Evolutionary conservation across 2,113 vertebrate species (phyloP).

Genomic region (Orthonyx spaldingii): DNA sequence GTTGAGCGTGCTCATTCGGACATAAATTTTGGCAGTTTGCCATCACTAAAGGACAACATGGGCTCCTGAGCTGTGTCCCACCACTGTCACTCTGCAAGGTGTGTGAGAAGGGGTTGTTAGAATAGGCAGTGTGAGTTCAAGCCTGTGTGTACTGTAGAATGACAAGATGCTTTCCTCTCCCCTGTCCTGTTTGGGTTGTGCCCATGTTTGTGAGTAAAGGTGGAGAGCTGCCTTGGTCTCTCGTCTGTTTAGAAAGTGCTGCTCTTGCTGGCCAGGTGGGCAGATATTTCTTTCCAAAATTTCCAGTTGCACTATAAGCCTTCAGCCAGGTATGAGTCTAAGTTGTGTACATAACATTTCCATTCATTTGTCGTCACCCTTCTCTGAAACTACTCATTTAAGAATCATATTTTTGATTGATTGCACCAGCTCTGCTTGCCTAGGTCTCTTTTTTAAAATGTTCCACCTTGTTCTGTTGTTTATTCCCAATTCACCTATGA

Average conservation of each 20-base stretch:
- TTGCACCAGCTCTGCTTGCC: background rate
- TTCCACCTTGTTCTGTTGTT: slow-evolving; percentile 27
- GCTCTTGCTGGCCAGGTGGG: background rate
- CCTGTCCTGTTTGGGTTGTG: background rate
- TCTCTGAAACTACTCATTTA: slow-evolving; percentile 17
- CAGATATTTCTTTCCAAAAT: slow-evolving; percentile 12
- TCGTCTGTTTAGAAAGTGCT: background rate
- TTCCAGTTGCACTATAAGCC: background rate
- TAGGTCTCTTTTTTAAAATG: background rate
- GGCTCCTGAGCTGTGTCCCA: background rate
- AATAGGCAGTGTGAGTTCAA: background rate
- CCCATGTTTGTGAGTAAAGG: background rate
- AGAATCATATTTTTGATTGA: slow-evolving; percentile 52
- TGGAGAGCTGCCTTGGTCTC: background rate
- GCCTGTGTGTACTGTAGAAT: background rate
- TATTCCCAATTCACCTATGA: slow-evolving; percentile 51
- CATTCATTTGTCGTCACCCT: background rate
- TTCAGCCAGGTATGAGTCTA: slow-evolving; percentile 14
- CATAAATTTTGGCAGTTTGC: background rate
- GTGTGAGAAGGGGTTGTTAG: background rate
- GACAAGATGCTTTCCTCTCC: background rate
- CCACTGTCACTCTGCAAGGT: background rate
- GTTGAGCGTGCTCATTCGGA: background rate
- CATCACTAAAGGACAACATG: background rate
- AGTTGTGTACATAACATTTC: slow-evolving; percentile 31